Base-by-base conservation (phyloP, 2,113 vertebrate species). In the Turnix velox region DNA sequence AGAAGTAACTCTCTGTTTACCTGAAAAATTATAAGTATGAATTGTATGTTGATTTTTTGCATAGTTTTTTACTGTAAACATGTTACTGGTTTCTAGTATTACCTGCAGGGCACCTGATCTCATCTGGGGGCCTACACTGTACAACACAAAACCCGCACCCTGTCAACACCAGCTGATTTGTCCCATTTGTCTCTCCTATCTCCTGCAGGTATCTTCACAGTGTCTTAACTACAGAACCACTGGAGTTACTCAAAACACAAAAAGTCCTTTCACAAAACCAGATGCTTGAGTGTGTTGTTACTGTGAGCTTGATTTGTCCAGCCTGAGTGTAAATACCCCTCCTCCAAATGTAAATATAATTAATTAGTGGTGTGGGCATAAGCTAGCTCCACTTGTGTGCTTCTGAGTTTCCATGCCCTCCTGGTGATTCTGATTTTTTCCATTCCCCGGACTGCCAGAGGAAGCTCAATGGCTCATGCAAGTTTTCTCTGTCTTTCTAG, bases 401-500 rank as follows among this genome's bases (percentile, higher is more conserved):
- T 46, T 82, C 79, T 49, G 67, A 61, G 23, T 72, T 94, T 51
- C 48, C 40, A 9, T 52, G 43, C 25, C 23, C 81, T 94, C 93
- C 63, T 93, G 20, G 49, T 1, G 2, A 7, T 79, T 62, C 39
- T 75, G 7, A 4, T 51, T 77, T 82, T 68, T 54, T 48, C 28
- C 51, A 2, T 68, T 76, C 18, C 14, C 28, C 0, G 0, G 6
- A 73, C 78, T 46, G 65, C 46, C 58, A 46, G 54, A 83, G 49
- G 39, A 58, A 81, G 54, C 62, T 89, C 62, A 19, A 48, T 65
- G 51, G 33, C 61, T 82, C 7, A 4, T 87, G 22, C 43, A 33
- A 87, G 55, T 80, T 87, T 25, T 87, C 76, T 90, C 85, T 95
- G 88, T 94, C 63, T 85, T 87, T 86, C 2, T 5, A 61, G 61